These are phyloP conservation scores for Masticophis lateralis DNA, from an alignment of 2,797 vertebrate genomes.

Conservation along the genomic window DNA sequence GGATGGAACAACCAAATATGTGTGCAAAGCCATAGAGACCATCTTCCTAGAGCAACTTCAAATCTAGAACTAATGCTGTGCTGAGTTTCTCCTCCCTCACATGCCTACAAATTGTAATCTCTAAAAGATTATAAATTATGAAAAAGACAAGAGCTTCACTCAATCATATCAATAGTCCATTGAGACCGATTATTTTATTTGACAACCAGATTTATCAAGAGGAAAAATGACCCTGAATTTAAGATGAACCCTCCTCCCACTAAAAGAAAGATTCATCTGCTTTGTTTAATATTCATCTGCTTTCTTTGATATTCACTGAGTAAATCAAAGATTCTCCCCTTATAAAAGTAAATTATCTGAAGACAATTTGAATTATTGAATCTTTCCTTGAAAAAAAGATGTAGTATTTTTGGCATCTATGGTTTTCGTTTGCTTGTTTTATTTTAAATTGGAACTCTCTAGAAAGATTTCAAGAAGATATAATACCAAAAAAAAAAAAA, in stretches of 20 bases:
- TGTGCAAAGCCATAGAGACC: background rate
- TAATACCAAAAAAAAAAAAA: background rate
- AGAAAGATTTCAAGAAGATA: background rate
- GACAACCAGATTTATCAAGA: background rate
- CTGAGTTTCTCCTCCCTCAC: background rate
- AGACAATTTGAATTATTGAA: background rate
- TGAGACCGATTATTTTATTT: background rate
- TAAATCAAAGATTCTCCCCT: background rate
- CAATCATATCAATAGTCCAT: background rate
- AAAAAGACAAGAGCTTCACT: background rate
- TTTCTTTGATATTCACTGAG: background rate
- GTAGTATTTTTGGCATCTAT: background rate
- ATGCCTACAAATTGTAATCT: background rate
- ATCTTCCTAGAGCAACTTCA: background rate
- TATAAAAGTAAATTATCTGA: background rate
- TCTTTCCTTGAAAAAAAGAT: background rate
- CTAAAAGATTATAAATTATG: background rate
- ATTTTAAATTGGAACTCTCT: background rate
- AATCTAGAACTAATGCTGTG: background rate
- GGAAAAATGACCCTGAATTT: background rate
- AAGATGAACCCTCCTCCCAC: background rate
- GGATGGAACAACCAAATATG: background rate
- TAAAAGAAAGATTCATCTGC: background rate
- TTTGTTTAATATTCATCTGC: background rate
- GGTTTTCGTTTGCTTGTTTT: background rate